Evolutionary conservation across 2,113 vertebrate species (phyloP).

Genomic region (Centropus unirufus): DNA sequence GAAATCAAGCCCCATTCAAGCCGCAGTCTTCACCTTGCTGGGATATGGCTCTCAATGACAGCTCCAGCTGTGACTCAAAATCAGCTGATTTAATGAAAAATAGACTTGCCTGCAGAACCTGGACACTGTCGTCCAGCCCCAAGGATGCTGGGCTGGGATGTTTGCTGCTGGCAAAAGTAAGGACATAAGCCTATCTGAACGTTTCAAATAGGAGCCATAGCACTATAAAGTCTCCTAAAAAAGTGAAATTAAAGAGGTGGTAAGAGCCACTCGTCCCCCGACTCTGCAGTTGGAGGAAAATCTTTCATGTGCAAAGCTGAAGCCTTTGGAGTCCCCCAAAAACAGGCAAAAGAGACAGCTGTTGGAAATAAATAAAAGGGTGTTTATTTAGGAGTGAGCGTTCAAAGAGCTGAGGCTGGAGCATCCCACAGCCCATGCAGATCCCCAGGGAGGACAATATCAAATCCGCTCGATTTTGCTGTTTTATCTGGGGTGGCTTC

Average conservation of each 20-base stretch:
- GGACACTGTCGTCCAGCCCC: fast-evolving
- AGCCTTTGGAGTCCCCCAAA: neutral
- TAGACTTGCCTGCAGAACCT: neutral
- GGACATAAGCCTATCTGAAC: neutral
- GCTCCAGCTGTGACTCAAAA: neutral
- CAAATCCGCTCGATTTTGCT: neutral
- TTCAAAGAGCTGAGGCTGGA: neutral
- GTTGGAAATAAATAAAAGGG: neutral
- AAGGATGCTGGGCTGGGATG: no score
- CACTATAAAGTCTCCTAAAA: neutral
- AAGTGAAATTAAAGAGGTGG: neutral
- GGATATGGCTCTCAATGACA: neutral
- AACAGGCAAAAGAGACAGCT: neutral
- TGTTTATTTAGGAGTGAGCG: neutral
- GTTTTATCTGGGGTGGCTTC: neutral
- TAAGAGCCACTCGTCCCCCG: fast-evolving
- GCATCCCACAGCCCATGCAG: neutral
- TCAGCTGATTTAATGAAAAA: neutral
- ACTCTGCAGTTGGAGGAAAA: neutral
- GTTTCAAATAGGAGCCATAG: neutral
- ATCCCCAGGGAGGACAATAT: neutral
- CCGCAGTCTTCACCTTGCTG: fast-evolving
- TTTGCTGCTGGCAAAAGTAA: neutral
- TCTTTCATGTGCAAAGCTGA: neutral
- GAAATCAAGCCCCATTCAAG: neutral